These are phyloP conservation scores for Heliconius hortense DNA, from an alignment of 2,888 invertebrate species.

Conservation along the genomic window DNA sequence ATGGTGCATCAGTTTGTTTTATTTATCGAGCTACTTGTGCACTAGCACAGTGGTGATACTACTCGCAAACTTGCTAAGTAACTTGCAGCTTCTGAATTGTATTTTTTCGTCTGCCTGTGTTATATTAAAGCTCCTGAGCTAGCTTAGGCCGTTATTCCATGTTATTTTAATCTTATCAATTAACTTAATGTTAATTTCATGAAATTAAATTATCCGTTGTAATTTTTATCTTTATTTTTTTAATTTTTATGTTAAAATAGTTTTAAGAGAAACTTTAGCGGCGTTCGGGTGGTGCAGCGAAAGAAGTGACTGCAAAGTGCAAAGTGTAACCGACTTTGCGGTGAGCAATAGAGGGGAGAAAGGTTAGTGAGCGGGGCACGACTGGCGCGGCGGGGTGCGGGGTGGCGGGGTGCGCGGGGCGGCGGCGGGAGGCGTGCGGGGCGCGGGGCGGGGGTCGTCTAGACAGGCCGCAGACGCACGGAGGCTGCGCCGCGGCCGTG, in stretches of 20 bases:
- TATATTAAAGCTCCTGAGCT: not conserved
- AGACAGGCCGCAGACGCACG: constrained; percentile 80
- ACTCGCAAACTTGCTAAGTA: constrained; percentile 51
- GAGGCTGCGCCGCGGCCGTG: constrained; percentile 72
- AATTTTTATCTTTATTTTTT: not conserved
- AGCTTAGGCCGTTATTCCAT: not conserved
- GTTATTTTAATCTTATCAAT: not conserved
- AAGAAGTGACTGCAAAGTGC: constrained; percentile 46
- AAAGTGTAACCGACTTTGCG: constrained; percentile 40
- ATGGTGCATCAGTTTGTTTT: constrained; percentile 45
- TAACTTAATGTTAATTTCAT: not conserved
- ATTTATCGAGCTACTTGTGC: constrained; percentile 45
- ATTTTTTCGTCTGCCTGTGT: constrained; percentile 53
- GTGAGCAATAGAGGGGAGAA: constrained; percentile 39
- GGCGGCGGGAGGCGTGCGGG: constrained; percentile 50
- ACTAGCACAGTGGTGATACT: constrained; percentile 46
- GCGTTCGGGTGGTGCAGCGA: constrained; percentile 49
- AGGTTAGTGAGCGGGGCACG: constrained; percentile 36
- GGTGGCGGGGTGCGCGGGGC: constrained; percentile 43
- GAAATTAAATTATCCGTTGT: too few species aligned
- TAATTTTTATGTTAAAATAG: not conserved
- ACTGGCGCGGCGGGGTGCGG: constrained; percentile 48
- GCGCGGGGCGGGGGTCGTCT: constrained; percentile 61
- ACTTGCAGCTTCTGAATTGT: constrained; percentile 51
- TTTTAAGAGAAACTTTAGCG: constrained; percentile 16